A percentile compares a stretch with the other conserved stretches of the same genome.
Evolutionary conservation across 2,113 vertebrate genomes (phyloP).

Genomic region (Melanotaenia duboulayi): DNA sequence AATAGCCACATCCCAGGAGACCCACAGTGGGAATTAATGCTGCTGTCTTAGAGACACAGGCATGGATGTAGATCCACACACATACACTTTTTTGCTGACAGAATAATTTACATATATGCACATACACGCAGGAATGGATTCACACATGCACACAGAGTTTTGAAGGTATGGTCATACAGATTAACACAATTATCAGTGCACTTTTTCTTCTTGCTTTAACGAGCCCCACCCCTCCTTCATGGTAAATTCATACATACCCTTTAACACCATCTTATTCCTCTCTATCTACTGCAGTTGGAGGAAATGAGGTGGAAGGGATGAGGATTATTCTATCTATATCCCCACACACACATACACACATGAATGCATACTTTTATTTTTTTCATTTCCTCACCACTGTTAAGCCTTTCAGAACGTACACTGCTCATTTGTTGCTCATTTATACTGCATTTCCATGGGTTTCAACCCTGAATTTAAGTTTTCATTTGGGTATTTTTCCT

Average conservation of each 20-base stretch:
- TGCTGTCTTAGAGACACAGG: slow-evolving; percentile 58
- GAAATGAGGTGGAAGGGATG: slow-evolving; percentile 55
- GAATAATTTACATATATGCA: slow-evolving; percentile 48
- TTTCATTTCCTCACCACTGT: slow-evolving; percentile 10
- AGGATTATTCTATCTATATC: slow-evolving; percentile 53
- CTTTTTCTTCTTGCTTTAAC: slow-evolving; percentile 35
- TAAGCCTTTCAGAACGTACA: slow-evolving; percentile 24
- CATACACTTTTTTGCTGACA: slow-evolving; percentile 26
- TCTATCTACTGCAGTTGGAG: slow-evolving; percentile 25
- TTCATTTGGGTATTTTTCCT: background rate
- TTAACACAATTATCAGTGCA: slow-evolving; percentile 31
- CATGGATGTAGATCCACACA: slow-evolving; percentile 14
- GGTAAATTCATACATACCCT: slow-evolving; percentile 21
- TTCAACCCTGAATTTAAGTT: slow-evolving; percentile 3
- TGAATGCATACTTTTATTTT: background rate
- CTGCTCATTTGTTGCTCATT: slow-evolving; percentile 13
- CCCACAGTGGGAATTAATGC: slow-evolving; percentile 74
- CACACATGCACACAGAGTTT: background rate
- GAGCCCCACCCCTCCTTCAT: slow-evolving; percentile 17
- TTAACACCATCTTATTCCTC: slow-evolving; percentile 30
- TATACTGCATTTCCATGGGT: slow-evolving; percentile 2
- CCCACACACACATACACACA: slow-evolving; percentile 12
- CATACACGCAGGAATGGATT: slow-evolving; percentile 3
- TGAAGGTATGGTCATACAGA: slow-evolving; percentile 4
- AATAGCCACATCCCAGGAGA: slow-evolving; percentile 78